These are phyloP conservation scores for Formica exsecta DNA, from an alignment of 1,140 invertebrate genomes.

Conservation along the genomic window DNA sequence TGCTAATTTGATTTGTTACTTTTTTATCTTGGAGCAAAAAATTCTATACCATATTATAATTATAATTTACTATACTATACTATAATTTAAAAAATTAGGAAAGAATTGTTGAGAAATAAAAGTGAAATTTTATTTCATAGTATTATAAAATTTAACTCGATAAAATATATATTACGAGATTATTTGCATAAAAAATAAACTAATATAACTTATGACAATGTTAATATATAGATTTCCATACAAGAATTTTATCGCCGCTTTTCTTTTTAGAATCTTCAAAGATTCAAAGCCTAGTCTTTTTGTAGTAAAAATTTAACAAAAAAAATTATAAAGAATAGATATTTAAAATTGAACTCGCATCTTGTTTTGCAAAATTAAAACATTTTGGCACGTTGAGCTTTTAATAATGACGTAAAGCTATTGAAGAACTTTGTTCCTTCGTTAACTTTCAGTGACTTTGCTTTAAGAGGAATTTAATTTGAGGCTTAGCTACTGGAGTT, in stretches of 20 bases:
- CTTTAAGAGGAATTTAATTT: constrained; percentile 61
- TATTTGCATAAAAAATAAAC: neutral
- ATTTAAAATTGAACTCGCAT: constrained; percentile 39
- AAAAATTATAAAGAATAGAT: constrained; percentile 1
- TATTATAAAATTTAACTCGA: neutral
- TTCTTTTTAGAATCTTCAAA: constrained; percentile 8
- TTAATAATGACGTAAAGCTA: constrained; percentile 5
- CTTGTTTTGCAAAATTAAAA: constrained; percentile 38
- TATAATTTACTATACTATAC: no score
- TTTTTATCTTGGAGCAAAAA: neutral
- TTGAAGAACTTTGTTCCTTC: constrained; percentile 45
- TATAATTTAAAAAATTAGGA: neutral
- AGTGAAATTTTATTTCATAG: neutral
- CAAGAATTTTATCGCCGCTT: neutral
- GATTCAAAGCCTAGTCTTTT: neutral
- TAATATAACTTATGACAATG: neutral
- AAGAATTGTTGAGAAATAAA: no score
- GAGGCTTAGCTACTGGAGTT: constrained; percentile 44
- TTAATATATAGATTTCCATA: neutral
- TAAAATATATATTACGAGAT: neutral
- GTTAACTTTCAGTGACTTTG: constrained; percentile 54
- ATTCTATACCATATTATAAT: neutral
- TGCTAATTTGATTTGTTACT: neutral
- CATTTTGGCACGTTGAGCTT: constrained; percentile 33
- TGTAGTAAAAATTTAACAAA: constrained; percentile 7